phyloP scores from a whole-genome alignment of 2,113 vertebrate species.

The Setophaga kirtlandii region DNA sequence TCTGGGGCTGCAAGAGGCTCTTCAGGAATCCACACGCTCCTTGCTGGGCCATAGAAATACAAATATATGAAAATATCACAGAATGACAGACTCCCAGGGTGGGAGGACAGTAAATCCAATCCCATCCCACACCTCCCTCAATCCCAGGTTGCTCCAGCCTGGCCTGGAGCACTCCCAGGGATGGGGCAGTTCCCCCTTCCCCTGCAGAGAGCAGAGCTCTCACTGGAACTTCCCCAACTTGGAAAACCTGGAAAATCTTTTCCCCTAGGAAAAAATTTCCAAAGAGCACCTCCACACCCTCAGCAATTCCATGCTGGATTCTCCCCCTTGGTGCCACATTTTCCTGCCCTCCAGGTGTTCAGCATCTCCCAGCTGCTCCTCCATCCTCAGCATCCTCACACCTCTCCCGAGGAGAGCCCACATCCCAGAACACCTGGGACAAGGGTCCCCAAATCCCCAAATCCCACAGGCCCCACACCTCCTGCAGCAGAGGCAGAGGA shows the following conservation, averaged over 20 bases:
- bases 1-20: neutral
- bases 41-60: accelerated
- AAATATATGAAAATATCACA: accelerated
- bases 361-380: neutral
- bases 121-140: neutral
- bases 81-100: accelerated
- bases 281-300: no score
- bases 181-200: neutral
- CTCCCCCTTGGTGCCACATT: accelerated
- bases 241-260: neutral
- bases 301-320: accelerated
- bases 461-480: no score
- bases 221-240: neutral
- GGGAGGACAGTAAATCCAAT: neutral
- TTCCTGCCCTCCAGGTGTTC: neutral
- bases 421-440: neutral
- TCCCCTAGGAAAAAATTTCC: accelerated
- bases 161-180: neutral
- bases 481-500: neutral
- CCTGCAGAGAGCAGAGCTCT: neutral
- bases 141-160: neutral
- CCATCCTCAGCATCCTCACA: neutral
- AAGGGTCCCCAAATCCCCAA: neutral
- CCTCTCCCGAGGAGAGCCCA: accelerated
- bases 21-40: neutral